A percentile compares a stretch with the other conserved stretches of the same genome.
phyloP scores from a whole-genome alignment of 2,888 invertebrate genomes.

The Megalurothrips usitatus region DNA sequence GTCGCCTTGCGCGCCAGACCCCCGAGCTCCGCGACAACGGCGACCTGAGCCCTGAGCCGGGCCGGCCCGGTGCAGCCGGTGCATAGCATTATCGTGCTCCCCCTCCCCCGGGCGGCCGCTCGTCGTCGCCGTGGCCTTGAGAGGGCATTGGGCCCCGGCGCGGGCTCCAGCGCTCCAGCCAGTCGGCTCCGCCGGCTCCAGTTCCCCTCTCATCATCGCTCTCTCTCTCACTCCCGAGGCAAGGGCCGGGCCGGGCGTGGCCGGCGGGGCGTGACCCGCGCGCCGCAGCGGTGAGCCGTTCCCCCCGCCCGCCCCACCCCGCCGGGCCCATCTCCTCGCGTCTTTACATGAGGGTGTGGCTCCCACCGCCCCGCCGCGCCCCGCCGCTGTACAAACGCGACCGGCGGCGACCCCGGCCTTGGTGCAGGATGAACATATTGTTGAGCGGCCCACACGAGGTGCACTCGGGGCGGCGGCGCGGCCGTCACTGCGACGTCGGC shows the following conservation, averaged over 20 bases:
- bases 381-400: not conserved
- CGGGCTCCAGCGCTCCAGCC: no score
- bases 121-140: not conserved
- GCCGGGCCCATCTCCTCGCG: not conserved
- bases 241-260: no score
- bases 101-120: not conserved
- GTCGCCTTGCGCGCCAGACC: no score
- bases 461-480: not conserved
- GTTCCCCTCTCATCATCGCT: no score
- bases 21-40: no score
- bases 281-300: not conserved
- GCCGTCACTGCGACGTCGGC: no score
- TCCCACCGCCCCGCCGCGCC: not conserved
- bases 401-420: not conserved
- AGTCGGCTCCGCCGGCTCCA: not conserved
- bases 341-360: not conserved
- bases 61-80: not conserved
- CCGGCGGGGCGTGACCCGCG: no score
- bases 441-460: no score
- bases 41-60: no score
- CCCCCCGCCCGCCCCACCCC: not conserved
- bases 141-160: conserved; percentile 11
- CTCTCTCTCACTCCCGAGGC: no score
- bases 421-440: not conserved
- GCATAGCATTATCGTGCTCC: not conserved